A percentile compares a stretch with the other conserved stretches of the same genome.
phyloP scores from a whole-genome alignment of 2,888 invertebrate species.

The Tuta absoluta region DNA sequence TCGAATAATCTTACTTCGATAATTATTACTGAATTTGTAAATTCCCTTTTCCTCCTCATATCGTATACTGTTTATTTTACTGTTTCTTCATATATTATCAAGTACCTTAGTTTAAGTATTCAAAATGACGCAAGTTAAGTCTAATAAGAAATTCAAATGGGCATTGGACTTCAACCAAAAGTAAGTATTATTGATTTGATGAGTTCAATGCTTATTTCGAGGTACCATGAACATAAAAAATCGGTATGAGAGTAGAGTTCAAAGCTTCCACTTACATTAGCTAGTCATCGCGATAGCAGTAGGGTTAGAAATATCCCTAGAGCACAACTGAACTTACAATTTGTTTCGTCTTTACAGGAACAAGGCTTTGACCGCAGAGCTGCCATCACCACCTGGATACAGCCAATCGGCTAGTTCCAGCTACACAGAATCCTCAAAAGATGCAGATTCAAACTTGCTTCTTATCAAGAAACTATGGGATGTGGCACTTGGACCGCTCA shows the following conservation, averaged over 20 bases:
- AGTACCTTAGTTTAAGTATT: not conserved
- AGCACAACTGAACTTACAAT: too few relatives aligned
- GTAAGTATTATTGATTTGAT: conserved; percentile 59
- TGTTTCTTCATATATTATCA: not conserved
- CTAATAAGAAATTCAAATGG: conserved; percentile 83
- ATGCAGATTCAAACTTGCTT: conserved; percentile 90
- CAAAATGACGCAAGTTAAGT: conserved; percentile 66
- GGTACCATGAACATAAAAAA: not conserved
- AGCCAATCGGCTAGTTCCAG: conserved; percentile 86
- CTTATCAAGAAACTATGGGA: conserved; percentile 98
- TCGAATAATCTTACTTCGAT: too few relatives aligned
- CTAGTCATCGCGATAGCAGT: too few relatives aligned
- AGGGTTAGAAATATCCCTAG: too few relatives aligned
- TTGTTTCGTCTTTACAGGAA: conserved; percentile 47
- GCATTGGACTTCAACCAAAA: conserved; percentile 82
- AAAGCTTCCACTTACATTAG: too few relatives aligned
- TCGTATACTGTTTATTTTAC: too few relatives aligned
- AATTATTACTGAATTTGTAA: too few relatives aligned
- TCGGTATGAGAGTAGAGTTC: too few relatives aligned
- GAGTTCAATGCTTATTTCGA: not conserved
- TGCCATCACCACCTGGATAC: conserved; percentile 92
- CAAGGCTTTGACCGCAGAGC: conserved; percentile 67
- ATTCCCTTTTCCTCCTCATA: too few relatives aligned
- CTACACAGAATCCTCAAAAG: conserved; percentile 89
- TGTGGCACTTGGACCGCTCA: conserved; percentile 95